A percentile compares a stretch with the other conserved stretches of the same genome.
Conservation (phyloP, 1,140 invertebrate species). For the Mizuhopecten yessoensis region DNA sequence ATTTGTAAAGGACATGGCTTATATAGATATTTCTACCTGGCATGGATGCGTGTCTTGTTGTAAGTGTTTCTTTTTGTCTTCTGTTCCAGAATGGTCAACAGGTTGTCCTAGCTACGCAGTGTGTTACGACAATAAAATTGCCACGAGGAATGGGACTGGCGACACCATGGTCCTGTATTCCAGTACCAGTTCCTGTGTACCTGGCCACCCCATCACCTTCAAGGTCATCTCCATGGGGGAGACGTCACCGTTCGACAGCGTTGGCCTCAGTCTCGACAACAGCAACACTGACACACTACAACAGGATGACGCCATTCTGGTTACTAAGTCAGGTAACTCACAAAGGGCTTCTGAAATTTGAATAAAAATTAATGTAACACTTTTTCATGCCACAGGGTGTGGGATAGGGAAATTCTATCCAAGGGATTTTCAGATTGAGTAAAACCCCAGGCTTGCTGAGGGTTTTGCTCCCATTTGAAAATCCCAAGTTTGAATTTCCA, state of each 20-base stretch:
- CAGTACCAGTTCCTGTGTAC: constrained; percentile 62
- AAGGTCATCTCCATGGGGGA: constrained; percentile 76
- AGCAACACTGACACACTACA: constrained; percentile 68
- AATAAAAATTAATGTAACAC: too few relatives aligned
- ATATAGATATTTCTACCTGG: too few relatives aligned
- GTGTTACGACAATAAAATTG: constrained; percentile 78
- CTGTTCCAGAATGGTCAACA: constrained; percentile 76
- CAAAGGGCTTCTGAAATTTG: too few relatives aligned
- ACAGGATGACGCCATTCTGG: constrained; percentile 74
- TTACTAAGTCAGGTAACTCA: constrained; percentile 72
- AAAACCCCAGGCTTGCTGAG: too few relatives aligned
- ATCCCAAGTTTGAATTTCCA: too few relatives aligned
- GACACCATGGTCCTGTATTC: constrained; percentile 75
- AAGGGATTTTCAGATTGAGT: too few relatives aligned
- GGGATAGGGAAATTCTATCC: too few relatives aligned
- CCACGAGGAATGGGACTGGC: constrained; percentile 68
- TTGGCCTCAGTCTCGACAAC: constrained; percentile 72
- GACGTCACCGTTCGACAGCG: constrained; percentile 73
- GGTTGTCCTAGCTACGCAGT: constrained; percentile 70
- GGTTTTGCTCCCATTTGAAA: too few relatives aligned
- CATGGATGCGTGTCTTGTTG: too few relatives aligned
- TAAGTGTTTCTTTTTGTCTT: constrained; percentile 52
- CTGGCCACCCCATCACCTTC: constrained; percentile 75
- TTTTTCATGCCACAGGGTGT: too few relatives aligned
- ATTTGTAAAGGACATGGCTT: too few relatives aligned